Evolutionary conservation across 2,797 vertebrate genomes (phyloP), one percentile per base, ranked within the genome.

Genomic region (Chaunax sp.): DNA sequence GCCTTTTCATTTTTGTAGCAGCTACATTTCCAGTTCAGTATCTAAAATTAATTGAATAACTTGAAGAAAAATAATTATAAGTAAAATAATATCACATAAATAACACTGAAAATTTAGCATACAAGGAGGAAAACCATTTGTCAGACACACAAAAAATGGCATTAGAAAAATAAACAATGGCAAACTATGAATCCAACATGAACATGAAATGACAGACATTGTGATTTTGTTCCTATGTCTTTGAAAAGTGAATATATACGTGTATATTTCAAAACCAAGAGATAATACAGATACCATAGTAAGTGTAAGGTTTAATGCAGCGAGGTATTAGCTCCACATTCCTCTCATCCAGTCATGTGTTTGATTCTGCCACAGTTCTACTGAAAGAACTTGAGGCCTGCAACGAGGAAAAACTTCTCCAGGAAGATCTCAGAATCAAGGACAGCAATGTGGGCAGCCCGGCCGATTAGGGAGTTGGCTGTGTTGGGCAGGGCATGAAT

Each of bases 341-440:
- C 92, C 68, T 76, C 64, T 69, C 33, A 10, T 78, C 70, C 71
- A 71, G 67, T 64, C 60, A 54, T 18, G 22, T 56, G 25, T 69
- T 65, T 28, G 61, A 79, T 76, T 77, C 58, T n/a, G 37, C 65
- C 19, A 1, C 51, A 37, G 45, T 28, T 81, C 78, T 97, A 99
- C 71, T 98, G 96, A 93, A 99, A 99, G 91, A 98, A 99, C 92
- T 96, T 97, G 72, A 99, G 96, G 90, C 96, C 98, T 72, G 95
- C 96, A 78, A 99, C 98, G 28, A 99, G 95, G 81, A 99, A 98
- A 92, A 99, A 99, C 91, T 99, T 99, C 93, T 99, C 98, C 92
- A 99, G 93, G 94, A 99, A 99, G 93, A 99, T 98, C 94, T 99
- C 98, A 2, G 98, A 99, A 89, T 99, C 98, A 22, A 99, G 95